These are phyloP conservation scores for Meloe dianella DNA, from an alignment of 2,888 invertebrate genomes.

Conservation along the genomic window DNA sequence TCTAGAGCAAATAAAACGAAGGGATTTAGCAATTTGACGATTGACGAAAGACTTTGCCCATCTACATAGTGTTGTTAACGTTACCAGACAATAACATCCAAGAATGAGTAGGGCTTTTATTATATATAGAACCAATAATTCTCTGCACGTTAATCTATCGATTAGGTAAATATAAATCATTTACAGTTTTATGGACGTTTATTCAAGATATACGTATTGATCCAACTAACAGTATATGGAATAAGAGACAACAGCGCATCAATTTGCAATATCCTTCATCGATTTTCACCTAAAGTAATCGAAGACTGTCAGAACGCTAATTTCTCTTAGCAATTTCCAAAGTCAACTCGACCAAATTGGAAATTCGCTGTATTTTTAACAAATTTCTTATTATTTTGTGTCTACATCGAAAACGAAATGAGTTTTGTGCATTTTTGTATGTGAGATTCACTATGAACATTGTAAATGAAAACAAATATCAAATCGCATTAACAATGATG, in stretches of 20 bases:
- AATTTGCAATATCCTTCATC: not conserved
- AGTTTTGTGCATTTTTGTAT: not conserved
- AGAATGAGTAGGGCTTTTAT: not conserved
- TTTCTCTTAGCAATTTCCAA: no score
- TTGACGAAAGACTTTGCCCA: no score
- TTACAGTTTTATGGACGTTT: not conserved
- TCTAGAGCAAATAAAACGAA: not conserved
- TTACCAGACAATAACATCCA: not conserved
- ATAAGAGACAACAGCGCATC: not conserved
- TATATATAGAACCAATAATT: not conserved
- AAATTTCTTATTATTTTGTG: no score
- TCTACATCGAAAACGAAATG: no score
- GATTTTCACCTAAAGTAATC: no score
- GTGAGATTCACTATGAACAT: not conserved
- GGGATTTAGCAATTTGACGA: not conserved
- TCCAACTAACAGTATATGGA: not conserved
- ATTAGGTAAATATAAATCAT: not conserved
- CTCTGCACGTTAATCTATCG: not conserved
- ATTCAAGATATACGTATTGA: not conserved
- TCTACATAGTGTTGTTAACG: no score
- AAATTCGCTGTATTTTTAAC: no score
- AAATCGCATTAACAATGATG: constrained; percentile 15
- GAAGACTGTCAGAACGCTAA: no score
- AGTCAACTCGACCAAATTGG: no score
- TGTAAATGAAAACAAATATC: constrained; percentile 24